phyloP scores from a whole-genome alignment of 2,888 invertebrate species.

The Microctonus aethiopoides region DNA sequence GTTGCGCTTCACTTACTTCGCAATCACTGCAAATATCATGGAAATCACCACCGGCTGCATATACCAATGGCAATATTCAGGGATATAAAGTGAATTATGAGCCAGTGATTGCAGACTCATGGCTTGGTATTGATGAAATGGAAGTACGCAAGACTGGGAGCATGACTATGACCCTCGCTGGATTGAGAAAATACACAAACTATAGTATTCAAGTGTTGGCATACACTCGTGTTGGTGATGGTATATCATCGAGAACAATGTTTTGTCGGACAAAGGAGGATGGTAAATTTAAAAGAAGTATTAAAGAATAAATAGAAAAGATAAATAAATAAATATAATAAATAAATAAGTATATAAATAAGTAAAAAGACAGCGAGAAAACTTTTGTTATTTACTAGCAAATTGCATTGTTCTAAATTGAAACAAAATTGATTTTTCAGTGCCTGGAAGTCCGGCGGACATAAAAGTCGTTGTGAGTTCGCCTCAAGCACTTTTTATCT shows the following conservation, averaged over 20 bases:
- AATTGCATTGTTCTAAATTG: conserved; percentile 11
- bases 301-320: conserved; percentile 14
- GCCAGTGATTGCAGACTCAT: conserved; percentile 73
- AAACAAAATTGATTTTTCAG: conserved; percentile 64
- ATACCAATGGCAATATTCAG: conserved; percentile 81
- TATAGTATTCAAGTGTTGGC: conserved; percentile 85
- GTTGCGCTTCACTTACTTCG: conserved; percentile 80
- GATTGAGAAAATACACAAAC: conserved; percentile 81
- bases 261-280: conserved; percentile 85
- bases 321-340: no score
- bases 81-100: conserved; percentile 80
- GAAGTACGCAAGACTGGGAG: conserved; percentile 75
- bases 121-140: conserved; percentile 65
- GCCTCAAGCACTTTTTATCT: conserved; percentile 78
- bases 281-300: conserved; percentile 67
- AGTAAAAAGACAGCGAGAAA: neutral
- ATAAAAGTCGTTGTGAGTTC: conserved; percentile 84
- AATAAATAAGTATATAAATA: no score
- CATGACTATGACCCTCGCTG: conserved; percentile 76
- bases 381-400: conserved; percentile 1
- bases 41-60: conserved; percentile 80
- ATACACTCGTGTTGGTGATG: conserved; percentile 83
- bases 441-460: conserved; percentile 82
- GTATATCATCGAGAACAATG: conserved; percentile 74
- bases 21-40: conserved; percentile 83